Evolutionary conservation across 2,113 vertebrate genomes (phyloP), one percentile per base, ranked within the genome.

Genomic region (Notiomystis cincta): DNA sequence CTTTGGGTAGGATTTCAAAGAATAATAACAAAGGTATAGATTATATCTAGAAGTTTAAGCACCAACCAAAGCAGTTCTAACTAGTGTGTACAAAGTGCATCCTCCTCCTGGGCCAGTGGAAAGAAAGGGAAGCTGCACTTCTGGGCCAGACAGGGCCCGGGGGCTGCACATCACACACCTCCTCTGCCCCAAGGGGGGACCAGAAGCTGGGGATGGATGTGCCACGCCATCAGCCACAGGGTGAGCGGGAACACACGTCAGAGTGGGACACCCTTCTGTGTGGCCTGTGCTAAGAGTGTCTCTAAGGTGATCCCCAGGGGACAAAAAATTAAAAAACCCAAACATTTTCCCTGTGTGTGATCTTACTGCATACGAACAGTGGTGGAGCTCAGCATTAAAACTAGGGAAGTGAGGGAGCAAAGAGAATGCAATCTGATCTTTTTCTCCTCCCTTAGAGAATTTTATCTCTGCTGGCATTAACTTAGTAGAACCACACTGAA

Each of bases 201-300:
- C 33, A 82, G 77, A 56, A 79, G 13, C 65, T 54, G 16, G 11
- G 18, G 7, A 2, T 5, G 18, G 7, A 2, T 5, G 4, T 33
- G 50, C 62, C 1, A 0, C 16, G 11, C 10, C 47, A 23, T 53
- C 0, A 2, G 10, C 28, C 40, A 50, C 47, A 38, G 30, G 31
- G 5, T 23, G 17, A 58, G 21, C 6, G 23, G 24, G 40, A 82
- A 9, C 15, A 18, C 10, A 33, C 0, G 0, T 21, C 42, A 14
- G 57, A 17, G 13, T 20, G n/a, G 0, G 6, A n/a, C 22, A 84
- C 5, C 40, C 38, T 60, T 28, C 48, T 67, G 4, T 18, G 44
- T 28, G 5, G 35, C 17, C 54, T 56, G 40, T 69, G 17, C 25
- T 67, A 56, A 28, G 8, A 35, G n/a, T 5, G 15, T 38, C 9